Evolutionary conservation across 2,888 invertebrate species (phyloP).

Genomic region (Hipparchia semele): DNA sequence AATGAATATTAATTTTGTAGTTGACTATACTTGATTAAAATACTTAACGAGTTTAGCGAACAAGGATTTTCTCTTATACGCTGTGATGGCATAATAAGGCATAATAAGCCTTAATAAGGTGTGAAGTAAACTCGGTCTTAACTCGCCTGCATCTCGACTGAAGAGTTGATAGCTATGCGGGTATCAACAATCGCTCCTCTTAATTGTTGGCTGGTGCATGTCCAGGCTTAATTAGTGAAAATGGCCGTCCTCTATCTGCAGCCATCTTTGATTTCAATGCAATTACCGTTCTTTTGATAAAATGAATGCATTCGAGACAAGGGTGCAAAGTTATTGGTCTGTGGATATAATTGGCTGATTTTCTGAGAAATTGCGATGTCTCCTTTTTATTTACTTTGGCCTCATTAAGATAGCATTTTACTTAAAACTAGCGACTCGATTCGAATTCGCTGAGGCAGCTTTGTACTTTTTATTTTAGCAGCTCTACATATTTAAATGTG

Average conservation of each 20-base stretch:
- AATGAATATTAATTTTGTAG: not conserved
- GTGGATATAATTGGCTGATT: slow-evolving; percentile 42
- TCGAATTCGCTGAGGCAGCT: not conserved
- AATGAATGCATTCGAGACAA: slow-evolving; percentile 54
- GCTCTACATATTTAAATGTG: not conserved
- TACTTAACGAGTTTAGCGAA: slow-evolving; percentile 34
- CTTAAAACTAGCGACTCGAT: slow-evolving; percentile 9
- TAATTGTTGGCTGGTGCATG: slow-evolving; percentile 78
- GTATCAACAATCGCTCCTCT: slow-evolving; percentile 77
- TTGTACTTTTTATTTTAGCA: not conserved
- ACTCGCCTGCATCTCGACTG: slow-evolving; percentile 59
- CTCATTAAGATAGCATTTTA: slow-evolving; percentile 16
- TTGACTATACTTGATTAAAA: slow-evolving; percentile 39
- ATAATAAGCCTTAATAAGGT: slow-evolving; percentile 66
- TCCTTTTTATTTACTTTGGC: slow-evolving; percentile 9
- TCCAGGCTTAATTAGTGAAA: slow-evolving; percentile 80
- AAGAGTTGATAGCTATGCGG: slow-evolving; percentile 64
- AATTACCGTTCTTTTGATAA: slow-evolving; percentile 79
- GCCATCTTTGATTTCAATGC: slow-evolving; percentile 81
- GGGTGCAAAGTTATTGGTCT: slow-evolving; percentile 39
- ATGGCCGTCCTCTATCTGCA: slow-evolving; percentile 69
- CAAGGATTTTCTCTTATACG: slow-evolving; percentile 35
- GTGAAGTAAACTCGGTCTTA: slow-evolving; percentile 64
- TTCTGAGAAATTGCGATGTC: slow-evolving; percentile 17
- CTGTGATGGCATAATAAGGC: slow-evolving; percentile 39